Evolutionary conservation across 2,797 vertebrate genomes (phyloP).

Genomic region (Zonotrichia albicollis): DNA sequence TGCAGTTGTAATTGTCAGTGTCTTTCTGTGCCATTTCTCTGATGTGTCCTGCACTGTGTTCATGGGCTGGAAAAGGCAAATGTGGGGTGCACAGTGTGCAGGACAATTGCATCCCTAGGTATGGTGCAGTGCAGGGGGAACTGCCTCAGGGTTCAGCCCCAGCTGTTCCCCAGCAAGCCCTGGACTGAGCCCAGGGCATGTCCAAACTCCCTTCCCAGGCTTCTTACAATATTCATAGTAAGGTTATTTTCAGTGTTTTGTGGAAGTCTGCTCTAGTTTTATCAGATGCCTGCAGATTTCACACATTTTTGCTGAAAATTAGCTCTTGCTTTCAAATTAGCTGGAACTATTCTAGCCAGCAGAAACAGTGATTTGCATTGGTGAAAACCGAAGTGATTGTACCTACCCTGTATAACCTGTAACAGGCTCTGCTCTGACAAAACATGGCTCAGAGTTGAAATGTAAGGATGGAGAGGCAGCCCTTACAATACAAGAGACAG

Average conservation of each 20-base stretch:
- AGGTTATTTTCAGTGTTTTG: background rate
- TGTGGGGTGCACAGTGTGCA: background rate
- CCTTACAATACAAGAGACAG: background rate
- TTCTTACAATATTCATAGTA: background rate
- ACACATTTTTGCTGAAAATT: slow-evolving; percentile 5
- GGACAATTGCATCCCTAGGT: background rate
- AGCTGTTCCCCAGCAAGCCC: background rate
- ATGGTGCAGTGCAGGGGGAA: fast-evolving
- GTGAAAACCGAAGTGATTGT: background rate
- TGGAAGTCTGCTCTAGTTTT: background rate
- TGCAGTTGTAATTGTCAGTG: background rate
- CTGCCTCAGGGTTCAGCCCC: background rate
- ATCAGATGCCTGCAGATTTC: slow-evolving; percentile 24
- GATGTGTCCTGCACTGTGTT: background rate
- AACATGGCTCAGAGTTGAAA: background rate
- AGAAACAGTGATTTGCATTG: background rate
- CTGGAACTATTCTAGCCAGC: background rate
- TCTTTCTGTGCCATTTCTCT: background rate
- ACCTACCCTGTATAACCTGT: background rate
- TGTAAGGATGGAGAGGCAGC: background rate
- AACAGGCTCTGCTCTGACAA: background rate
- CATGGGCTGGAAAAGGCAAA: background rate
- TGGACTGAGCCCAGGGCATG: background rate
- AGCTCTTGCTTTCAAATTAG: background rate
- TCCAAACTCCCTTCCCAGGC: background rate